A percentile compares a stretch with the other conserved stretches of the same genome.
phyloP scores from a whole-genome alignment of 2,113 vertebrate species.

The Spilogale gracilis region DNA sequence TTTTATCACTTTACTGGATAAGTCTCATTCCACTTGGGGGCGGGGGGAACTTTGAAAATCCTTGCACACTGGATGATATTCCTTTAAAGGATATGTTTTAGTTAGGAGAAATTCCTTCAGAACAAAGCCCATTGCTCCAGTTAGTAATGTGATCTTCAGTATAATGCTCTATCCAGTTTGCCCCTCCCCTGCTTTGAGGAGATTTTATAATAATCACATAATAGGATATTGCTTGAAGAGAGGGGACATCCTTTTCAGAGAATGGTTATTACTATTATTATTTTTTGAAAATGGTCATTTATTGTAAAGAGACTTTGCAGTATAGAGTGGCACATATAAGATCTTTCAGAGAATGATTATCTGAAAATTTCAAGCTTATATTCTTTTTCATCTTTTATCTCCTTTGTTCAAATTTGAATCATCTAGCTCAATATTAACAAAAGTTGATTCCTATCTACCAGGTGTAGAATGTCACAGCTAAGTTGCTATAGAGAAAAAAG shows the following conservation, averaged over 20 bases:
- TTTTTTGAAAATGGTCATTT: background rate
- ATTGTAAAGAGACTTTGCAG: background rate
- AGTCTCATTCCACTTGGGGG: background rate
- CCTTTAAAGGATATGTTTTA: constrained; percentile 46
- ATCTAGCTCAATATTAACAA: background rate
- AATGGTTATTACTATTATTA: background rate
- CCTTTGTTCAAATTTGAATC: constrained; percentile 13
- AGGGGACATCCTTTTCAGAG: background rate
- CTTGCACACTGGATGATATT: constrained; percentile 47
- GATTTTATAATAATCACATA: constrained; percentile 36
- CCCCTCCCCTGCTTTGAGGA: background rate
- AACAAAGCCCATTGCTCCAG: background rate
- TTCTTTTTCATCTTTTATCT: background rate
- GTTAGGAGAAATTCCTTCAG: constrained; percentile 20
- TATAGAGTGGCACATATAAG: background rate
- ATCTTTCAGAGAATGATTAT: background rate
- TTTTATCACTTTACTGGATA: constrained; percentile 67
- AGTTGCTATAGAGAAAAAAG: background rate
- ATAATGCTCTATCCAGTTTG: background rate
- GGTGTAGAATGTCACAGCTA: background rate
- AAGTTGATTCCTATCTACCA: background rate
- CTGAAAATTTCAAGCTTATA: background rate
- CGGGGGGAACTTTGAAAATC: constrained; percentile 53
- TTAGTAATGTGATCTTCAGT: background rate
- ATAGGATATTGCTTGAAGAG: background rate